Evolutionary conservation across 2,888 invertebrate species (phyloP), one percentile per base, ranked within the genome.

Genomic region (Diadegma fenestrale): DNA sequence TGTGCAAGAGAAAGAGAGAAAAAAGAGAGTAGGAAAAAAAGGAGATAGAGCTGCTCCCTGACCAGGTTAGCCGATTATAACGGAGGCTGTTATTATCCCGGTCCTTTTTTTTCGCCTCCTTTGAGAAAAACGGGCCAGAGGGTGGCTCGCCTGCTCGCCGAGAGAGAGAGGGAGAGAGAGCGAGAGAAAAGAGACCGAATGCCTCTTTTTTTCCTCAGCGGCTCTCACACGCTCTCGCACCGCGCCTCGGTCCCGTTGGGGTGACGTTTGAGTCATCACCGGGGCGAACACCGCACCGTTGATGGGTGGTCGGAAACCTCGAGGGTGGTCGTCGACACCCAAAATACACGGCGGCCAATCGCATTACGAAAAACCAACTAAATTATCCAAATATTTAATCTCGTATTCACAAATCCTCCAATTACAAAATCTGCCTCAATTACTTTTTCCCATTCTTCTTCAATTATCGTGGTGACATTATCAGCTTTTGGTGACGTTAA

Each of bases 81-180:
- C 87, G 83, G 82, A 87, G 87, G 86, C 87, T 85, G 87, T 87
- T 89, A 88, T 89, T 88, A 88, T 88, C 88, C 75, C 81, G 84
- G 54, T 68, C 68, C 71, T 61, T 76, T 72, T 82, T 77, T 82
- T 82, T 33, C 51, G 41, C 64, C 54, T 22, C 68, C 41, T 37
- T 61, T 66, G 72, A 72, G 68, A 81, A 85, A 85, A 85, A 85
- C 81, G 78, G 63, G 30, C 77, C 68, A 48, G 71, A 73, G 76
- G 80, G 84, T 76, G 72, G 79, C 87, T 86, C 66, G 73, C 73
- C 75, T 86, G 85, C 86, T 86, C 73, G 85, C 51, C 37, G 30
- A 78, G 71, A 63, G 81, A 77, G 26, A 45, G 33, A 61, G 54
- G 10, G 30, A 78, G 71, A 51, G 79, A 79, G 26, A 45, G 30